phyloP scores from a whole-genome alignment of 2,797 vertebrate genomes.

The Syndactyla subalaris region DNA sequence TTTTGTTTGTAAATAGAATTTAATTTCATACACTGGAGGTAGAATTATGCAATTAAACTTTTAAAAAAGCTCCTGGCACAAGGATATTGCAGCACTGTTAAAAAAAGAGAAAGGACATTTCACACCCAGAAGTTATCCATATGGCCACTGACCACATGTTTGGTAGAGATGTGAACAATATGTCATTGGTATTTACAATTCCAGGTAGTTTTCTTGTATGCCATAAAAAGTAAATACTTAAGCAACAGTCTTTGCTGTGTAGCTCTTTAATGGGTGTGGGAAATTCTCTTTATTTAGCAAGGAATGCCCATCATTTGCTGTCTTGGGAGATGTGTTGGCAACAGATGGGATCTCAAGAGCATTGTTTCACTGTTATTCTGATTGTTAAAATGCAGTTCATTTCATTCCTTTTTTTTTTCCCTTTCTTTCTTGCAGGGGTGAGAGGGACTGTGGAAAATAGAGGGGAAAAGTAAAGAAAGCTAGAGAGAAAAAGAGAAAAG shows the following conservation, averaged over 20 bases:
- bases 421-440: constrained; percentile 27
- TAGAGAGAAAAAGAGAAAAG: constrained; percentile 7
- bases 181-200: constrained; percentile 73
- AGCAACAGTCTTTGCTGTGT: constrained; percentile 63
- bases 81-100: constrained; percentile 56
- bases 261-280: constrained; percentile 71
- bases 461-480: constrained; percentile 11
- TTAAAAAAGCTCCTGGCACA: constrained; percentile 46
- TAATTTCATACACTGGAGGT: constrained; percentile 16
- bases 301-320: constrained; percentile 71
- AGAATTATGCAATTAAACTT: constrained; percentile 59
- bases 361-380: constrained; percentile 58
- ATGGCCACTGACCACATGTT: constrained; percentile 70
- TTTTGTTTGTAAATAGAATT: constrained; percentile 59
- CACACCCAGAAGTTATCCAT: constrained; percentile 71
- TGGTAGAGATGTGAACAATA: constrained; percentile 71
- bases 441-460: constrained; percentile 41
- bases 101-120: constrained; percentile 63
- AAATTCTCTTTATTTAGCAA: constrained; percentile 72
- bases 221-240: constrained; percentile 70
- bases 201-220: constrained; percentile 72
- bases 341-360: constrained; percentile 70
- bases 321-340: constrained; percentile 71
- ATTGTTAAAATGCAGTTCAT: constrained; percentile 64
- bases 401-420: constrained; percentile 21